Conservation (phyloP, 2,113 vertebrate species). For the Mus spicilegus region DNA sequence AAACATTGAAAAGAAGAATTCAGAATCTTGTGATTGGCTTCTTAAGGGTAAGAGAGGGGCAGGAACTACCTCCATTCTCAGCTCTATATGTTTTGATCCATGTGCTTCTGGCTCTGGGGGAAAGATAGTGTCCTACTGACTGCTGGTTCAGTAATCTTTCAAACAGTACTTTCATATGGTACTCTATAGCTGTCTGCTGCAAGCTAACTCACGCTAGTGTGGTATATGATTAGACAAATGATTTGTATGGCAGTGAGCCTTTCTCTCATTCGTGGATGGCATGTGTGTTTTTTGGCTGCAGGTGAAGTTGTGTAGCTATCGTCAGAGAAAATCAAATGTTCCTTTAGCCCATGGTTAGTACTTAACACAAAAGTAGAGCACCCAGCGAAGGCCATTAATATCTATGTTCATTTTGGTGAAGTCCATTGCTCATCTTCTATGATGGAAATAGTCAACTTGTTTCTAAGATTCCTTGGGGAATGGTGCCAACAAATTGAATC, state of each 20-base stretch:
- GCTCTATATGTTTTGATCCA: neutral
- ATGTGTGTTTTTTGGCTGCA: neutral
- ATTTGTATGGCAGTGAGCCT: neutral
- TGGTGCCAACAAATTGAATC: neutral
- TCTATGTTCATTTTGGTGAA: conserved; percentile 39
- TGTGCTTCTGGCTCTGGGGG: neutral
- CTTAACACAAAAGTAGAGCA: neutral
- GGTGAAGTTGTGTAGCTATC: conserved; percentile 14
- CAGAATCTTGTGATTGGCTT: neutral
- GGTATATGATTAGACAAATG: neutral
- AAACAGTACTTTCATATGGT: too few species aligned
- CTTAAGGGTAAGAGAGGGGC: neutral
- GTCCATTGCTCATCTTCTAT: neutral
- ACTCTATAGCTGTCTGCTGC: neutral
- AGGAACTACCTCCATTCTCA: neutral
- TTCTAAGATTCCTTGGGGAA: neutral
- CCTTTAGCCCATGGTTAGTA: neutral
- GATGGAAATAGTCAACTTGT: neutral
- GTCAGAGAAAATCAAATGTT: neutral
- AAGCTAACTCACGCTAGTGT: neutral
- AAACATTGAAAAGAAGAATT: neutral
- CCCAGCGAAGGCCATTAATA: neutral
- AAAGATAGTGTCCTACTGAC: neutral
- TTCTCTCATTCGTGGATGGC: neutral
- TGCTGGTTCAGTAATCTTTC: neutral